Conservation (phyloP, 2,113 vertebrate genomes). For the Irena cyanogastra region DNA sequence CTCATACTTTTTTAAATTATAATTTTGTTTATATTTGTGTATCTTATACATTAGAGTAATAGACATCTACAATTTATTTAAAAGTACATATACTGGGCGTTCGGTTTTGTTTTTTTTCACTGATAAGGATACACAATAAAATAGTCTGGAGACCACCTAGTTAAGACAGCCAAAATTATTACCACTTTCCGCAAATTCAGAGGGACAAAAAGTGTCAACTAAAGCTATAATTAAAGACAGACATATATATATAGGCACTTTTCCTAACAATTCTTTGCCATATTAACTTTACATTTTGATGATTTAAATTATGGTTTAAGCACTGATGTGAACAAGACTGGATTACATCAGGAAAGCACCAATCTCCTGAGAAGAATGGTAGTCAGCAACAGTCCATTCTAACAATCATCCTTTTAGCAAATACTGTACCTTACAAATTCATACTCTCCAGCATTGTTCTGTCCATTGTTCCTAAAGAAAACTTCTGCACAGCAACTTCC, state of each 20-base stretch:
- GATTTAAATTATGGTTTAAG: background rate
- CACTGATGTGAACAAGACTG: background rate
- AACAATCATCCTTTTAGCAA: background rate
- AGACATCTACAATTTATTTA: background rate
- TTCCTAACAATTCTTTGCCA: background rate
- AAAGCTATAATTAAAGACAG: background rate
- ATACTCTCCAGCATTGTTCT: background rate
- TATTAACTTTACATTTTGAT: background rate
- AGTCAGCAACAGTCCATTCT: background rate
- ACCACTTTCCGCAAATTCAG: background rate
- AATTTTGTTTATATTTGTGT: background rate
- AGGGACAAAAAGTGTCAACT: background rate
- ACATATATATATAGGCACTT: background rate
- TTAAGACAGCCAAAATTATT: background rate
- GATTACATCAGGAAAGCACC: accelerated
- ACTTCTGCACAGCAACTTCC: background rate
- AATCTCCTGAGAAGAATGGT: background rate
- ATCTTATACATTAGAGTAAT: background rate
- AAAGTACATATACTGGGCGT: background rate
- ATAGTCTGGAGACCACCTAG: background rate
- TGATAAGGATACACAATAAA: background rate
- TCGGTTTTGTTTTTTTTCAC: background rate
- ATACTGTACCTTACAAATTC: background rate
- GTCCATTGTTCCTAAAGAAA: background rate
- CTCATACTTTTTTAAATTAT: background rate